Base-by-base conservation (phyloP, 1,140 invertebrate genomes). In the Metaphire vulgaris region DNA sequence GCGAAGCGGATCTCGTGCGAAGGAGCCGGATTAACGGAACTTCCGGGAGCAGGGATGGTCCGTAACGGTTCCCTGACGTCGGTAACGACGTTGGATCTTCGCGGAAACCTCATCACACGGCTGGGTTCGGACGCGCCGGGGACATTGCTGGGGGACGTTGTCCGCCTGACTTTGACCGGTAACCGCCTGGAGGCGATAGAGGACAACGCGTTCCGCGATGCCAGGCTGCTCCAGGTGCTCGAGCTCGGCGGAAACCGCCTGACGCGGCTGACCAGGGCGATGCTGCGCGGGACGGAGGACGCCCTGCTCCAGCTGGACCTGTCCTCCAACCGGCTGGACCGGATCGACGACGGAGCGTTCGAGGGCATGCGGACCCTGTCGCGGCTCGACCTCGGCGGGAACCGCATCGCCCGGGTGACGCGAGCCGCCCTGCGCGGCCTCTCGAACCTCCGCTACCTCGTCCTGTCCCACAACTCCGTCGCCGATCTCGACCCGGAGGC, bases 381-480 rank as follows among this genome's bases (percentile, higher is more conserved):
- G 81, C 89, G 90, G 82, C 86, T 93, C 0, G 90, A 92, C 81
- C 85, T 93, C 67, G 90, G 90, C 76, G 88, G 89, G 33, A 94
- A 94, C 83, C 87, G 88, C 33, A 84, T 93, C 68, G 85, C 89
- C 75, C 80, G 85, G 1, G 80, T 92, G 1, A 87, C 87, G 0
- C 87, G 88, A 56, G 83, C 84, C 30, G 89, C 87, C 81, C 92
- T 92, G 80, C 68, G 79, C 66, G 89, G 89, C 41, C 88, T 92
- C 32, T 85, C 87, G 64, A 86, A 89, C 77, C 85, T 95, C 31
- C 90, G 92, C 81, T 91, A 93, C 80, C 86, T 96, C 69, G 92
- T 95, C 79, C 87, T 95, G 2, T 92, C 92, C 21, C 88, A 91
- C 76, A 95, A 96, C 85, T 88, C 89, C 56, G 87, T 95, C 64